These are phyloP conservation scores for Myodes glareolus DNA, from an alignment of 2,113 vertebrate species.

Conservation along the genomic window DNA sequence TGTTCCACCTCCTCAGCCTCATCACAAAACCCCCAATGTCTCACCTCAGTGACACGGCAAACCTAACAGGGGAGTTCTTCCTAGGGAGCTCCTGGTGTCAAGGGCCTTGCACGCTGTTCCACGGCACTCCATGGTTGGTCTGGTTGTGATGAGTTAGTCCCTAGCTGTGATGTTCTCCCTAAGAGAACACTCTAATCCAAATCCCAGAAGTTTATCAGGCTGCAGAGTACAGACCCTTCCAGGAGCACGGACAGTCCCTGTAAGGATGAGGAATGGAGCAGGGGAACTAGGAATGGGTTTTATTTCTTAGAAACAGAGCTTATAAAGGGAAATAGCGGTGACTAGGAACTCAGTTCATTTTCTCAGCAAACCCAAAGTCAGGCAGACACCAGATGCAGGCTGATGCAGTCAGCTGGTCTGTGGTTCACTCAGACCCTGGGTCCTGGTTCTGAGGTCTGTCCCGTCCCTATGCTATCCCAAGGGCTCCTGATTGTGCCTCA, in stretches of 20 bases:
- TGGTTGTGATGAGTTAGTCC: not conserved
- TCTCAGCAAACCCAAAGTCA: accelerated
- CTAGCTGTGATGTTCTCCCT: not conserved
- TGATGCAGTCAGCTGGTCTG: not conserved
- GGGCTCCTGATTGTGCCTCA: not conserved
- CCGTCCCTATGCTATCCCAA: not conserved
- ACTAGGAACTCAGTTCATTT: not conserved
- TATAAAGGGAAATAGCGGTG: not conserved
- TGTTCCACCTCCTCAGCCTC: accelerated
- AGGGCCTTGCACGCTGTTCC: not conserved
- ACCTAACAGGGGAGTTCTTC: no score
- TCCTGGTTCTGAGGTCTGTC: not conserved
- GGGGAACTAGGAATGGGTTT: no score
- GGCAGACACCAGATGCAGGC: no score
- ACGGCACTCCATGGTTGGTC: accelerated
- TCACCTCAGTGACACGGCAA: no score
- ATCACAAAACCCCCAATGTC: not conserved
- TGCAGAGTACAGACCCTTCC: no score
- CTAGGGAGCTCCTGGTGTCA: accelerated
- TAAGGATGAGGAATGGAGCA: no score
- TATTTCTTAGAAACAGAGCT: not conserved
- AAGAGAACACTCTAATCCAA: not conserved
- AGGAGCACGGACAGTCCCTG: not conserved
- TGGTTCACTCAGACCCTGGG: not conserved
- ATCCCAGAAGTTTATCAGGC: not conserved